phyloP scores from a whole-genome alignment of 2,113 vertebrate species.

The Bubalus kerabau region DNA sequence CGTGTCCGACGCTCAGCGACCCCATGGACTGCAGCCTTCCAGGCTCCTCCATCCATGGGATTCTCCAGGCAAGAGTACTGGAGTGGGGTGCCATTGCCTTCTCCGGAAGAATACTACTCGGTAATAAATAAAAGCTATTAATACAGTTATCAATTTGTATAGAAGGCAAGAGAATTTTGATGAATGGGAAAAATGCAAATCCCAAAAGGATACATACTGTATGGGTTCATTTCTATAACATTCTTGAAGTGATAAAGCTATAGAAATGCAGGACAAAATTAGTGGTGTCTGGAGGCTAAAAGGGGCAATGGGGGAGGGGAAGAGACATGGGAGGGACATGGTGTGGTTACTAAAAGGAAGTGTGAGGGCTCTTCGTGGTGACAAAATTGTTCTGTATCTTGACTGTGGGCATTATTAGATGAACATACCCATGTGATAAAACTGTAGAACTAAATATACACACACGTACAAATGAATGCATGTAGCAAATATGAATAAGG shows the following conservation, averaged over 20 bases:
- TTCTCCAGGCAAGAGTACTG: too few relatives aligned
- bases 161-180: not conserved
- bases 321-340: not conserved
- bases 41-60: too few relatives aligned
- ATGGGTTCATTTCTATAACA: not conserved
- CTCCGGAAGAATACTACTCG: not conserved
- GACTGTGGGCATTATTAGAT: not conserved
- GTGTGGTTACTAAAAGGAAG: not conserved
- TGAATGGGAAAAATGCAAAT: not conserved
- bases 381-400: not conserved
- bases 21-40: too few relatives aligned
- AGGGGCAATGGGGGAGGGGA: not conserved
- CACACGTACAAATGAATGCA: not conserved
- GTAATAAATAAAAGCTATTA: not conserved
- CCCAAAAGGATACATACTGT: not conserved
- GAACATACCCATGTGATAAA: not conserved
- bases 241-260: not conserved
- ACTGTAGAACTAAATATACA: not conserved
- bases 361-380: not conserved
- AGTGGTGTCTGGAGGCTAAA: not conserved
- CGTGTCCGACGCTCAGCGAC: too few relatives aligned
- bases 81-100: too few relatives aligned
- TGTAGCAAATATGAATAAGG: not conserved
- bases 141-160: not conserved
- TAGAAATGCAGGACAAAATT: not conserved